These are phyloP conservation scores for Deroplatys truncata DNA, from an alignment of 2,888 invertebrate species.

Conservation along the genomic window DNA sequence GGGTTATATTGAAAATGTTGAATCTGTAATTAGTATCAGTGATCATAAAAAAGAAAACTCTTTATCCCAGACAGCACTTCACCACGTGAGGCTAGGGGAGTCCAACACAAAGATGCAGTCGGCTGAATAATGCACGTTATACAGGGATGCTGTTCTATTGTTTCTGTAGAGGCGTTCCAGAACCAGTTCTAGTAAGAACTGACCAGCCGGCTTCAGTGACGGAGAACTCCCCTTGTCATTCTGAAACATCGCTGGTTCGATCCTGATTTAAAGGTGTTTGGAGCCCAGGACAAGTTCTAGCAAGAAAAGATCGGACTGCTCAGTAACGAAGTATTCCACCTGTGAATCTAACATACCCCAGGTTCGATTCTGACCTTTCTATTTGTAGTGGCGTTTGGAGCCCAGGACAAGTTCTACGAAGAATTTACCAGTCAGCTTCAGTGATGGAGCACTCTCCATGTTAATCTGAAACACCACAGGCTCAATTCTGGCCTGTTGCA, in stretches of 20 bases:
- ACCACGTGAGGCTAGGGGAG: background rate
- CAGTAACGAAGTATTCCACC: no score
- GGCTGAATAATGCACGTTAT: background rate
- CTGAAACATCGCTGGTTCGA: background rate
- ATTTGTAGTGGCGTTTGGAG: no score
- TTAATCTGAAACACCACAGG: no score
- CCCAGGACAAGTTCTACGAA: no score
- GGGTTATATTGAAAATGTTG: slow-evolving; percentile 17
- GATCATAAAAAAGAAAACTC: slow-evolving; percentile 3
- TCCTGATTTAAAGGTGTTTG: no score
- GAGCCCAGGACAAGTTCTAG: no score
- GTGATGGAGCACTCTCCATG: no score
- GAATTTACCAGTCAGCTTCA: no score
- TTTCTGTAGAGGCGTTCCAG: background rate
- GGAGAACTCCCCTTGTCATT: background rate
- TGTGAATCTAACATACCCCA: no score
- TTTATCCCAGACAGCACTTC: background rate
- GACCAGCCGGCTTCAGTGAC: background rate
- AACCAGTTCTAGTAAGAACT: background rate
- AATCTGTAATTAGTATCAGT: slow-evolving; percentile 28
- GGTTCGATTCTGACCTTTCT: no score
- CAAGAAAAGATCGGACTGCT: no score
- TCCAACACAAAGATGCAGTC: background rate
- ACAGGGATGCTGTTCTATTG: background rate
- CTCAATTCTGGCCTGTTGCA: no score